Evolutionary conservation across 2,888 invertebrate genomes (phyloP), one percentile per base, ranked within the genome.

Genomic region (Epirrita christyi): DNA sequence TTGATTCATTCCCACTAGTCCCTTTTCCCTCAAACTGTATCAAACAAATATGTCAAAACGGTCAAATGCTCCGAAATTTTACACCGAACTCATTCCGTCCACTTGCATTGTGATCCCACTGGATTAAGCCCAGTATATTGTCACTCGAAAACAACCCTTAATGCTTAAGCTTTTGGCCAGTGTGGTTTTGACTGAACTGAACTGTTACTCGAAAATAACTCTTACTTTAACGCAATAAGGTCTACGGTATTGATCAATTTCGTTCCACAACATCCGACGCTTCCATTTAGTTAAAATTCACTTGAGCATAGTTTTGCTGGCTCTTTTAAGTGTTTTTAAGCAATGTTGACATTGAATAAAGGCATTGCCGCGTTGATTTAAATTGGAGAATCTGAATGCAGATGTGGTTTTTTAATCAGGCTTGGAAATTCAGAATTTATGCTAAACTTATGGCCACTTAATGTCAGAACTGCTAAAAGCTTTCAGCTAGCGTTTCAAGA

Each of bases 71-170:
- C 34, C 14, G 34, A 40, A 55, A 49, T 42, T 45, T 55, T 55
- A 55, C 44, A 55, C 49, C 14, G 40, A 49, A 49, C 29, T 55
- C 38, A 40, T 49, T 27, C 49, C 55, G n/a, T 32, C 49, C 55
- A 34, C 55, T 49, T 55, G 48, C 55, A 49, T 44, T 36, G 13
- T 45, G 10, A 49, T 55, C 55, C 49, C 32, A 14, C 7, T 7
- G 44, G 55, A 55, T 55, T 71, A 68, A 73, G 69, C 55, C 55
- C 27, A 28, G n/a, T 13, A 15, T 36, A 10, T 7, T 40, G 21
- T 15, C 49, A 49, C 10, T 4, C 9, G 7, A 55, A 55, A 45
- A 32, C 13, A 6, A 45, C 7, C 44, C 34, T 13, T 45, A 55
- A 37, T 10, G 45, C n/a, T 14, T 32, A 53, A 32, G 10, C 11